Evolutionary conservation across 2,888 invertebrate species (phyloP).

Genomic region (Exocentrus adspersus): DNA sequence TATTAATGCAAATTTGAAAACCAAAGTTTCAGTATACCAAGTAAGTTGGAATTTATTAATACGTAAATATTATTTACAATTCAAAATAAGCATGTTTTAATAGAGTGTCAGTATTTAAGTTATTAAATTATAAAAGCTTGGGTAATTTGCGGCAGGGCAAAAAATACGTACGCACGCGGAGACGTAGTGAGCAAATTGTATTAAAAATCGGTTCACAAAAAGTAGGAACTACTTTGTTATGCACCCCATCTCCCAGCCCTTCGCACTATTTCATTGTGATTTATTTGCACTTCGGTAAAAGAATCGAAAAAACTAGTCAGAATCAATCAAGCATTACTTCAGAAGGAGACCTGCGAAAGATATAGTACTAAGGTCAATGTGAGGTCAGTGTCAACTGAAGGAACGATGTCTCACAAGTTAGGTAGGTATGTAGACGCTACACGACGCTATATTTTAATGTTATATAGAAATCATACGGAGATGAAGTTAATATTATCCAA

Average conservation of each 20-base stretch:
- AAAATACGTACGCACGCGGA: slow-evolving; percentile 28
- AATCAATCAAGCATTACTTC: slow-evolving; percentile 65
- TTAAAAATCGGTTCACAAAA: slow-evolving; percentile 61
- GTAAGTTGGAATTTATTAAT: slow-evolving; percentile 55
- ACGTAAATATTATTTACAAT: slow-evolving; percentile 58
- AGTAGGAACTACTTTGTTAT: slow-evolving; percentile 62
- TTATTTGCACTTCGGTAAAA: slow-evolving; percentile 64
- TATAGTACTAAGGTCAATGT: slow-evolving; percentile 61
- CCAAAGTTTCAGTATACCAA: slow-evolving; percentile 44
- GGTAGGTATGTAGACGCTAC: slow-evolving; percentile 23
- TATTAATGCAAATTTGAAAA: slow-evolving; percentile 49
- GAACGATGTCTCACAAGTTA: slow-evolving; percentile 28
- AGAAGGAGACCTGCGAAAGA: slow-evolving; percentile 63
- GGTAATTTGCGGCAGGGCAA: slow-evolving; percentile 43
- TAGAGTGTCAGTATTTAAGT: slow-evolving; percentile 51
- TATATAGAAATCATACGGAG: not conserved
- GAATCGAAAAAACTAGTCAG: slow-evolving; percentile 65
- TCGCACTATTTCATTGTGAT: slow-evolving; percentile 65
- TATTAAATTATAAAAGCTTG: slow-evolving; percentile 48
- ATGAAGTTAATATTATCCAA: too few relatives aligned
- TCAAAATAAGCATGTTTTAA: slow-evolving; percentile 59
- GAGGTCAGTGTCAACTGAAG: slow-evolving; percentile 58
- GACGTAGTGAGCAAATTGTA: slow-evolving; percentile 37
- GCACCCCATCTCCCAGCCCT: slow-evolving; percentile 59
- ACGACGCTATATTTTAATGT: not conserved